Conservation (phyloP, 2,113 vertebrate genomes). For the Tringa solitaria region DNA sequence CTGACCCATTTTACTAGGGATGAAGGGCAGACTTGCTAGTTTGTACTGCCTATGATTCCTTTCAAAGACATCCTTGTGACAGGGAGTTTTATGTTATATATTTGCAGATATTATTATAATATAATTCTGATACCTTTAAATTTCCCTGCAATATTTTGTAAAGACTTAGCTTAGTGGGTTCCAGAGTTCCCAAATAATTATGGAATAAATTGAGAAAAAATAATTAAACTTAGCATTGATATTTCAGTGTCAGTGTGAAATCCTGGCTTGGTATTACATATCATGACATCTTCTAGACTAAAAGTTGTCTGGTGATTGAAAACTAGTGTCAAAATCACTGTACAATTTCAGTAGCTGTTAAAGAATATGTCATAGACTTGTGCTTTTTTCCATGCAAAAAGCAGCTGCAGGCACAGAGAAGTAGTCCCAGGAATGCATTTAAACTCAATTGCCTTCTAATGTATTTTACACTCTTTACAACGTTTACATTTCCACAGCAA, state of each 20-base stretch:
- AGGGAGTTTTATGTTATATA: neutral
- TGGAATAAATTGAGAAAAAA: neutral
- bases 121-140: neutral
- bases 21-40: neutral
- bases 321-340: neutral
- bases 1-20: neutral
- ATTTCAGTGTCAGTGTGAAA: neutral
- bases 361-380: slow-evolving; percentile 28
- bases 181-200: neutral
- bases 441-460: slow-evolving; percentile 55
- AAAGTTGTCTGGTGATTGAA: slow-evolving; percentile 7
- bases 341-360: slow-evolving; percentile 19
- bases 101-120: neutral
- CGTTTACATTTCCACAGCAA: slow-evolving; percentile 40
- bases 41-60: neutral
- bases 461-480: slow-evolving; percentile 39
- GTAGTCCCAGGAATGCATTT: slow-evolving; percentile 54
- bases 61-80: neutral
- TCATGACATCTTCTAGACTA: slow-evolving; percentile 11
- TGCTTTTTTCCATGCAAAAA: neutral
- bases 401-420: slow-evolving; percentile 35
- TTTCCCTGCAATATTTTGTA: neutral
- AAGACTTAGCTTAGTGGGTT: neutral
- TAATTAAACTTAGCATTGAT: neutral
- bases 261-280: neutral